These are phyloP conservation scores for Tor tambroides DNA, from an alignment of 2,113 vertebrate species.

Conservation along the genomic window DNA sequence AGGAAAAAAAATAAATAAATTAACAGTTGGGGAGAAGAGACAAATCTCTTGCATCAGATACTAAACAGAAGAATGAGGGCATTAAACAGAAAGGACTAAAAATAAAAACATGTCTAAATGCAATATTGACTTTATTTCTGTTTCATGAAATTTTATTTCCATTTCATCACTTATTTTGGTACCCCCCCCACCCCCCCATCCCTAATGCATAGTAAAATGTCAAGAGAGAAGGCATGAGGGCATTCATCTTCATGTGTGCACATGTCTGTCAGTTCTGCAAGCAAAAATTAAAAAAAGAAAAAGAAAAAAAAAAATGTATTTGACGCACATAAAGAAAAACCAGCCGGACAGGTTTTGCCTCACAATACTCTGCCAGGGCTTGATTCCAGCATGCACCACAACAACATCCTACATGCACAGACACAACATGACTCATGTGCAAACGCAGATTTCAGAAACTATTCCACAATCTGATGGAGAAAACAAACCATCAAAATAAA, in stretches of 20 bases:
- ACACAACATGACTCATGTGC: constrained; percentile 15
- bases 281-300: not conserved
- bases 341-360: constrained; percentile 53
- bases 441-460: not conserved
- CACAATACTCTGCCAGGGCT: constrained; percentile 12
- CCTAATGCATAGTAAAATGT: not conserved
- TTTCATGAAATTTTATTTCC: not conserved
- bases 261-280: constrained; percentile 1
- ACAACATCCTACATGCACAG: constrained; percentile 37
- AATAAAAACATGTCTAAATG: not conserved
- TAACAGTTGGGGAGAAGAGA: not conserved
- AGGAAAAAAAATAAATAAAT: not conserved
- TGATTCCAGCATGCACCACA: constrained; percentile 37
- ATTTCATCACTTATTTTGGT: not conserved
- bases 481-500: not conserved
- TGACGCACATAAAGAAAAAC: constrained; percentile 54
- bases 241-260: constrained; percentile 7
- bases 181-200: too few relatives aligned
- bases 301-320: not conserved
- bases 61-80: not conserved
- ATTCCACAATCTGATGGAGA: not conserved
- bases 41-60: not conserved
- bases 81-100: constrained; percentile 1
- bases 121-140: not conserved
- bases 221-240: not conserved